Conservation (phyloP, 2,888 invertebrate species). For the Dryobota labecula region DNA sequence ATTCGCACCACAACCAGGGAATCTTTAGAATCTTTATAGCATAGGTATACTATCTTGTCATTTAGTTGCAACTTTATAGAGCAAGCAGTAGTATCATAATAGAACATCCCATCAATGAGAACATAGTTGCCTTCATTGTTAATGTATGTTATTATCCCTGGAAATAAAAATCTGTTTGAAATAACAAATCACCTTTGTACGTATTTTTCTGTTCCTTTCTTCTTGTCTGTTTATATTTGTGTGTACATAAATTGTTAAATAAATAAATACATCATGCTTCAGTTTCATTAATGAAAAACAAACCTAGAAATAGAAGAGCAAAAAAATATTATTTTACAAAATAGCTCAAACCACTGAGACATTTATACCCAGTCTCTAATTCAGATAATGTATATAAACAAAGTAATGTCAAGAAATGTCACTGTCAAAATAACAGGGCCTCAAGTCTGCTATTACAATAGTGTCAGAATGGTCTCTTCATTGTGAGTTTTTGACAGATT, state of each 20-base stretch:
- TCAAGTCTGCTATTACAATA: too few species aligned
- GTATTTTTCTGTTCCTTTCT: too few species aligned
- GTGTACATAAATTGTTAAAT: too few species aligned
- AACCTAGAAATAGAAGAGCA: background rate
- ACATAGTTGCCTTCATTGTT: constrained; percentile 79
- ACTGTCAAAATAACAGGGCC: too few species aligned
- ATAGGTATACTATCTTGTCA: constrained; percentile 90
- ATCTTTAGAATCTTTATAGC: constrained; percentile 85
- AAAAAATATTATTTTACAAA: background rate
- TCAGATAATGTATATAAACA: too few species aligned
- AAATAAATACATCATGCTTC: background rate
- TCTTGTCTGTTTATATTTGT: too few species aligned
- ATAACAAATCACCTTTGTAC: too few species aligned
- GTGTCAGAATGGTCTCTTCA: too few species aligned
- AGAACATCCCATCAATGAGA: constrained; percentile 91
- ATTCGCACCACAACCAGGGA: constrained; percentile 90
- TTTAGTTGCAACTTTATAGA: constrained; percentile 84
- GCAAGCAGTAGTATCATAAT: constrained; percentile 86
- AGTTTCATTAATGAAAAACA: background rate
- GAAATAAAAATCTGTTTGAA: constrained; percentile 56
- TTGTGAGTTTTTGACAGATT: too few species aligned
- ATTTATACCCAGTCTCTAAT: too few species aligned
- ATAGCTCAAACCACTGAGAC: background rate
- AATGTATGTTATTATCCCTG: constrained; percentile 92
- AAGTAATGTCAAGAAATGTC: too few species aligned